phyloP scores from a whole-genome alignment of 2,797 vertebrate species.

The Malurus splendens region DNA sequence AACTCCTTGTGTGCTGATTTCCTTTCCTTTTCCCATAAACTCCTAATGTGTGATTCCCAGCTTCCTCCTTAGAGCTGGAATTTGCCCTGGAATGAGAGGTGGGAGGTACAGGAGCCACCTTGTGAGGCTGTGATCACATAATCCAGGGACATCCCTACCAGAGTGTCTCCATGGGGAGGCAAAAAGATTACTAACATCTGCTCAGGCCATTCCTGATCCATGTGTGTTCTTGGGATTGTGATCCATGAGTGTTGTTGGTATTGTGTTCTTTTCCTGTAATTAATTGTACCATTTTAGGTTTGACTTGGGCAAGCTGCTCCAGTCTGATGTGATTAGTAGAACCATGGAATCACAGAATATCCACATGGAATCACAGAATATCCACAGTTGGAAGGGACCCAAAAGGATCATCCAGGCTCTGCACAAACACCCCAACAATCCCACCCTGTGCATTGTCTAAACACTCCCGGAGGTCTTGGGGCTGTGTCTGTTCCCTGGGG shows the following conservation, averaged over 20 bases:
- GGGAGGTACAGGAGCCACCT: background rate
- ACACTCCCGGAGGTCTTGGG: background rate
- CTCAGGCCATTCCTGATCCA: background rate
- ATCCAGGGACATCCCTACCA: background rate
- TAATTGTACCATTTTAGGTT: background rate
- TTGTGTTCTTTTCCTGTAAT: rapidly evolving
- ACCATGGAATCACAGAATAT: background rate
- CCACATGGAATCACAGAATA: background rate
- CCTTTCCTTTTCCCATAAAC: background rate
- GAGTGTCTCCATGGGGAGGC: background rate
- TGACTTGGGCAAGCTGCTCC: background rate
- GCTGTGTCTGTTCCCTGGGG: background rate
- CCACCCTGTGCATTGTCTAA: background rate
- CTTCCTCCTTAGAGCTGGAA: background rate
- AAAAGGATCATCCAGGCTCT: background rate
- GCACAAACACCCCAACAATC: background rate
- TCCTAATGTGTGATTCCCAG: too few relatives aligned
- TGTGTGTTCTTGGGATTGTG: too few relatives aligned
- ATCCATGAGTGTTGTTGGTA: background rate
- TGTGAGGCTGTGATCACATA: background rate
- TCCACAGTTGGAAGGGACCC: background rate
- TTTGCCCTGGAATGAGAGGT: background rate
- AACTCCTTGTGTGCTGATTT: too few relatives aligned
- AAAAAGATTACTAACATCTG: background rate
- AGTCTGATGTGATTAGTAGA: background rate